These are phyloP conservation scores for Coelinius sp. DNA, from an alignment of 2,888 invertebrate species.

Conservation along the genomic window DNA sequence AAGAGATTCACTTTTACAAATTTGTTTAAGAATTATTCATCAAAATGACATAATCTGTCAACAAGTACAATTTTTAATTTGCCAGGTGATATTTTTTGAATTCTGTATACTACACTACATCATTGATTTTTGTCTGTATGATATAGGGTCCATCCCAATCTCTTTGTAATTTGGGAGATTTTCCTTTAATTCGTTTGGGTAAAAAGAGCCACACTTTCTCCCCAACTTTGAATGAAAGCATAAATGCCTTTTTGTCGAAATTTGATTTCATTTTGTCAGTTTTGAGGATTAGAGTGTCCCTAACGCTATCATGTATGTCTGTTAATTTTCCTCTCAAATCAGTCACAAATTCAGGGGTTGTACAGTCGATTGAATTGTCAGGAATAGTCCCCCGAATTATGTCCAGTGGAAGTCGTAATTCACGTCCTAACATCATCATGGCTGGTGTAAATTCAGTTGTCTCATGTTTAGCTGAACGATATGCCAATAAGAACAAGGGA, in stretches of 20 bases:
- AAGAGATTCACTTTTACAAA: too few relatives aligned
- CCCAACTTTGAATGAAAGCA: not conserved
- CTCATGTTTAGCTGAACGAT: conserved; percentile 21
- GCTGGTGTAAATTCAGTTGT: not conserved
- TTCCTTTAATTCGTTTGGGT: too few relatives aligned
- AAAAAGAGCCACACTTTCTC: not conserved
- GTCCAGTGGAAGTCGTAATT: not conserved
- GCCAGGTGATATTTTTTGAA: not conserved
- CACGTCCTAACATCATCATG: conserved; percentile 4
- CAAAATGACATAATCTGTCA: not conserved
- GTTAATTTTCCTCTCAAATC: conserved; percentile 17
- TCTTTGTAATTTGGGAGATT: too few relatives aligned
- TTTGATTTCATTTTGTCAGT: not conserved
- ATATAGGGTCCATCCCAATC: too few relatives aligned
- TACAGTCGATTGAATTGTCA: not conserved
- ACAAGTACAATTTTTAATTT: too few relatives aligned
- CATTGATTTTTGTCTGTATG: not conserved
- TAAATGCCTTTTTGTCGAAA: not conserved
- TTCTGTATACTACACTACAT: not conserved
- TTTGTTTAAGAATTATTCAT: not conserved
- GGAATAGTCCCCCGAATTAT: not conserved
- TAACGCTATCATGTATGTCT: conserved; percentile 19
- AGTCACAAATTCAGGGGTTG: conserved; percentile 27
- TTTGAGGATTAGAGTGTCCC: not conserved
- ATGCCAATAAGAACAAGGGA: conserved; percentile 30